Evolutionary conservation across 2,797 vertebrate genomes (phyloP).

Genomic region (Clarias fuscus): DNA sequence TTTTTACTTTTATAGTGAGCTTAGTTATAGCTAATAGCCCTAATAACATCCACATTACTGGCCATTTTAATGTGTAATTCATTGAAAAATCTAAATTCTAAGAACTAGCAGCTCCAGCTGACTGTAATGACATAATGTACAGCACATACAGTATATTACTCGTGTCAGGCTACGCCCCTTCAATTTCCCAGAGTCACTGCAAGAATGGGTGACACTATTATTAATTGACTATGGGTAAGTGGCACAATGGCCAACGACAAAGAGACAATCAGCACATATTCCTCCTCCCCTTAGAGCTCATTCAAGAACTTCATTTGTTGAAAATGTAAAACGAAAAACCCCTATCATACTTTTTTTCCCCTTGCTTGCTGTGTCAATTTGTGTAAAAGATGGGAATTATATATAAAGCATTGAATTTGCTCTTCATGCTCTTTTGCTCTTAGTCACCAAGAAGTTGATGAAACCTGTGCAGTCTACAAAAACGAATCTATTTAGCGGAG

Average conservation of each 20-base stretch:
- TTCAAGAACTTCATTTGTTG: background rate
- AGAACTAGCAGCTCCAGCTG: background rate
- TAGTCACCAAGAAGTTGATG: background rate
- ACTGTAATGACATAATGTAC: background rate
- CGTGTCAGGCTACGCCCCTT: background rate
- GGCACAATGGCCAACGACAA: background rate
- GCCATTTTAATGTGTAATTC: background rate
- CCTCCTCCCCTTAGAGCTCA: background rate
- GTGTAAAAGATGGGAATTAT: background rate
- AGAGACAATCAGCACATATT: no score
- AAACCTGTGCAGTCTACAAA: slow-evolving; percentile 28
- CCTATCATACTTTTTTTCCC: background rate
- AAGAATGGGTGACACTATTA: background rate
- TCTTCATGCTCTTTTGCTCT: background rate
- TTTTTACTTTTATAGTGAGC: background rate
- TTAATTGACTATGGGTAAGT: background rate
- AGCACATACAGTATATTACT: background rate
- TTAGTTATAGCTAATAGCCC: background rate
- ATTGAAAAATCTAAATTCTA: background rate
- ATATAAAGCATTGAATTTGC: background rate
- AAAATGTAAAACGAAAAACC: background rate
- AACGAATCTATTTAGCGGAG: background rate
- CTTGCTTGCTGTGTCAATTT: background rate
- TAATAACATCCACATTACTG: background rate
- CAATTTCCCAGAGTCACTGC: background rate